These are phyloP conservation scores for Macrosoma leucophasiata DNA, from an alignment of 2,888 invertebrate genomes.

Conservation along the genomic window DNA sequence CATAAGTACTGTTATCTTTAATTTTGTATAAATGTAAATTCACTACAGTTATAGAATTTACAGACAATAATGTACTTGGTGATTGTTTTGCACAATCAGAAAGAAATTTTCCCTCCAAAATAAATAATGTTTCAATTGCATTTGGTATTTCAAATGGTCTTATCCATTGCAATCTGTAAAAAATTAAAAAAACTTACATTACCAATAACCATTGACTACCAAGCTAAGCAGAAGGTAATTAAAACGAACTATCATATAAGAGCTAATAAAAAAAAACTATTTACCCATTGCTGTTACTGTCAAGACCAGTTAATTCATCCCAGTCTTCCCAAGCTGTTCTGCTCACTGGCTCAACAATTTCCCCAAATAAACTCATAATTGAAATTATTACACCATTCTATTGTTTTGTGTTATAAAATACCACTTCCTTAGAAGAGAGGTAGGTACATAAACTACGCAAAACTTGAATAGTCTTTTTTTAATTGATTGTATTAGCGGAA, in stretches of 20 bases:
- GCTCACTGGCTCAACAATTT: slow-evolving; percentile 58
- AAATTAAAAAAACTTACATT: slow-evolving; percentile 22
- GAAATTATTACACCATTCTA: too few relatives aligned
- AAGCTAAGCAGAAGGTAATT: neutral
- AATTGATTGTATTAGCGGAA: too few relatives aligned
- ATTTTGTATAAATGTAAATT: slow-evolving; percentile 47
- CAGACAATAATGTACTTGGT: slow-evolving; percentile 20
- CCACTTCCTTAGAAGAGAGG: too few relatives aligned
- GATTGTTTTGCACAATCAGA: slow-evolving; percentile 39
- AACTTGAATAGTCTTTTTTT: too few relatives aligned
- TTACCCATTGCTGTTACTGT: slow-evolving; percentile 3
- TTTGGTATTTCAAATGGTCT: slow-evolving; percentile 30
- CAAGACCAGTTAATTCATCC: slow-evolving; percentile 39
- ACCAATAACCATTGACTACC: slow-evolving; percentile 2
- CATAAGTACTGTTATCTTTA: slow-evolving; percentile 36
- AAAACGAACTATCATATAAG: neutral
- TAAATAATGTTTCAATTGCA: slow-evolving; percentile 42
- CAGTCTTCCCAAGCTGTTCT: slow-evolving; percentile 65
- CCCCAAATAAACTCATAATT: slow-evolving; percentile 54
- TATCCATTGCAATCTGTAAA: slow-evolving; percentile 51
- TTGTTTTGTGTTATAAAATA: too few relatives aligned
- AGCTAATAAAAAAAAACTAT: neutral
- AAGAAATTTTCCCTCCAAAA: slow-evolving; percentile 61
- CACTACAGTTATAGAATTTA: slow-evolving; percentile 43
- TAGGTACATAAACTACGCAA: too few relatives aligned